These are phyloP conservation scores for Semaprochilodus insignis DNA, from an alignment of 2,797 vertebrate genomes.

Conservation along the genomic window DNA sequence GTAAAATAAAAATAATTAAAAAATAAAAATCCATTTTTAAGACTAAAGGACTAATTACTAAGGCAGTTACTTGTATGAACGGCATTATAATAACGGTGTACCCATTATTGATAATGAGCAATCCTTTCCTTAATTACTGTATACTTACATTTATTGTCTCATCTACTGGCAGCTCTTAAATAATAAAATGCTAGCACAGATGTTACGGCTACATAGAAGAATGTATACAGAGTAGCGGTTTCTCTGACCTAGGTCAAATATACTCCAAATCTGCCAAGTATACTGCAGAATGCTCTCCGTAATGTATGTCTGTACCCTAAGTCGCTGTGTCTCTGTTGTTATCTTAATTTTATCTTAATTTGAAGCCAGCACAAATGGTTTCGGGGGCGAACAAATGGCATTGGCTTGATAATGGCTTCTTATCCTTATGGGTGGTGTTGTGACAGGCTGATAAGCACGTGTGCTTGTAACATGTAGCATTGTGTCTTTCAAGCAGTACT, in stretches of 20 bases:
- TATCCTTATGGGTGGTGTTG: neutral
- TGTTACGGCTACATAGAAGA: no score
- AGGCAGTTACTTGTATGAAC: no score
- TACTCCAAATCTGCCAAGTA: neutral
- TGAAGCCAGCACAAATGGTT: neutral
- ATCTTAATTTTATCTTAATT: slow-evolving; percentile 7
- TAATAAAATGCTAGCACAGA: no score
- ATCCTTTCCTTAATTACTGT: no score
- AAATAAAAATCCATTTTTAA: no score
- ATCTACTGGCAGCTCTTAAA: no score
- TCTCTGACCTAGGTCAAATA: neutral
- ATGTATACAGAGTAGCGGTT: neutral
- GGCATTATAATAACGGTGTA: no score
- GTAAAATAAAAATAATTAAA: no score
- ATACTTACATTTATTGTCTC: no score
- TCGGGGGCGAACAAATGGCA: neutral
- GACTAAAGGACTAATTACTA: no score
- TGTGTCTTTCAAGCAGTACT: neutral
- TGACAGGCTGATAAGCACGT: neutral
- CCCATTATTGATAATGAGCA: no score
- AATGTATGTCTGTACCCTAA: neutral
- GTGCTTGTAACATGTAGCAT: neutral
- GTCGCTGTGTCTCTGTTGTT: neutral
- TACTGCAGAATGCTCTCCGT: neutral
- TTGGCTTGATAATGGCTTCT: neutral